Evolutionary conservation across 2,888 invertebrate species (phyloP).

Genomic region (Isoperla grammatica): DNA sequence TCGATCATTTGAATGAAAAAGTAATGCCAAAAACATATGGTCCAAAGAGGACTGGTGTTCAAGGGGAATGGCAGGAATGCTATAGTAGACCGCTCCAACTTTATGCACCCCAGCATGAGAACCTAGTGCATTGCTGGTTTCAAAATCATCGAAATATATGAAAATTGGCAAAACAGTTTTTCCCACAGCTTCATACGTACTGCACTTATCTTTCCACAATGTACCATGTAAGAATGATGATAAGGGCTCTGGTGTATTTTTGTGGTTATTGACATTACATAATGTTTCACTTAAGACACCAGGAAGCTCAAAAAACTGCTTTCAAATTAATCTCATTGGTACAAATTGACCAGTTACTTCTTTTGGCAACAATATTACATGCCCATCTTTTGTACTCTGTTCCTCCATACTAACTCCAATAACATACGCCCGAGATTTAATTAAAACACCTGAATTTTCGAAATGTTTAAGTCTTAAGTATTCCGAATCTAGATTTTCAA

Average conservation of each 20-base stretch:
- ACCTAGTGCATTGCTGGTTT: constrained; percentile 14
- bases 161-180: not conserved
- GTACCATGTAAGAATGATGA: too few species aligned
- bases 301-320: constrained; percentile 6
- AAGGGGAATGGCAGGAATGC: constrained; percentile 25
- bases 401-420: not conserved
- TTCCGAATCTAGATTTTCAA: constrained; percentile 27
- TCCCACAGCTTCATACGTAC: not conserved
- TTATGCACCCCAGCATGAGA: constrained; percentile 22
- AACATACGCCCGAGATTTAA: constrained; percentile 22
- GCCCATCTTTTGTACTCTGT: not conserved
- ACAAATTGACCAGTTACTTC: not conserved
- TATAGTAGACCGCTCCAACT: constrained; percentile 24
- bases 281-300: not conserved
- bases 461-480: constrained; percentile 27
- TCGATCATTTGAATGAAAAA: constrained; percentile 11
- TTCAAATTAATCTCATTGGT: not conserved
- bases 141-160: constrained; percentile 14
- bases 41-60: constrained; percentile 18
- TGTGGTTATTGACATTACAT: not conserved
- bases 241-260: too few species aligned
- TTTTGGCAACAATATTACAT: not conserved
- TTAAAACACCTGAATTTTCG: constrained; percentile 24
- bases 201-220: not conserved
- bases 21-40: constrained; percentile 16